Base-by-base conservation (phyloP, 2,888 invertebrate species). In the Axea sp. region DNA sequence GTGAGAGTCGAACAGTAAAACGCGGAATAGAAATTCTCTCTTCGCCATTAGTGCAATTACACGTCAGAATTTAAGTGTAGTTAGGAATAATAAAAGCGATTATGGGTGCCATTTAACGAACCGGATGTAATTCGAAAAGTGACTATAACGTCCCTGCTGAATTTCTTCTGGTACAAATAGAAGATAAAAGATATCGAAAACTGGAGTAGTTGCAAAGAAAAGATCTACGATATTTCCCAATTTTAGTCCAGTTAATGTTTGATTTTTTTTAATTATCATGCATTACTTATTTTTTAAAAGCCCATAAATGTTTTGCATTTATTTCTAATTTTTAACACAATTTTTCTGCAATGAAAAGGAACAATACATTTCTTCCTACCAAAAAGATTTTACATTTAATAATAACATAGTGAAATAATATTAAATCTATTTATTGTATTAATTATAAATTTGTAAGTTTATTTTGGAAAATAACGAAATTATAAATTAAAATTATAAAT, bases 41-140 rank as follows among this genome's bases (percentile, higher is more conserved):
- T 30, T 14, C 30, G 45, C 65, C 31, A 47, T 65, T 55, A 55
- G 45, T 17, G 17, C 47, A 65, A 65, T 65, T 53, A 65, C 22
- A 55, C 11, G 35, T 8, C 17, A 47, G 22, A 45, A 55, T 65
- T 64, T 65, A 31, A 55, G 55, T 24, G 15, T 3, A 11, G 30
- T n/a, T n/a, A 45, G 22, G 30, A 49, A 45, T 55, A 65, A 47
- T 55, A 65, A 65, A 65, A 65, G 43, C 19, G 28, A 64, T 64
- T 8, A 53, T 22, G 8, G 28, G 30, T 24, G 39, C 47, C 22
- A 24, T 37, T 65, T 55, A 55, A 65, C 45, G 65, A 55, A 47
- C 51, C 47, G 47, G n/a, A 37, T 28, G 55, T 53, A 62, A 62
- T 62, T 39, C 41, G 62, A 31, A 39, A 51, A 62, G 30, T 33